phyloP scores from a whole-genome alignment of 2,113 vertebrate genomes.

The Cygnus buccinator region DNA sequence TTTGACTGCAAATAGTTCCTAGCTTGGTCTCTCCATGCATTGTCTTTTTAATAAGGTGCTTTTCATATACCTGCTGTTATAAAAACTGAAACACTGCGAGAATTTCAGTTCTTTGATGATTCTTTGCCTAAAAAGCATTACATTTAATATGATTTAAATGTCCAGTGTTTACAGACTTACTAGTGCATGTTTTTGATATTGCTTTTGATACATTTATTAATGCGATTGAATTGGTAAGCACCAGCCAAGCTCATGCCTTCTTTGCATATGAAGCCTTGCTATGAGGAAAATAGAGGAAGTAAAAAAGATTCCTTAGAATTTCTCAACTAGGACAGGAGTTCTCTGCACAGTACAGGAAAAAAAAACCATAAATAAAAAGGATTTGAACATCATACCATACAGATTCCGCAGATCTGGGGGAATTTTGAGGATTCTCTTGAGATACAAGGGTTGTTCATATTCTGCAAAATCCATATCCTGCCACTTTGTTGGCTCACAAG shows the following conservation, averaged over 20 bases:
- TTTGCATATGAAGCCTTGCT: background rate
- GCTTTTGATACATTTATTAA: background rate
- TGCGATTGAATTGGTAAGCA: fast-evolving
- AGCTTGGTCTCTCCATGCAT: background rate
- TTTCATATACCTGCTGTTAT: background rate
- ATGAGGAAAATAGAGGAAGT: background rate
- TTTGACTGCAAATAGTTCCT: background rate
- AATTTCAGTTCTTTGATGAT: background rate
- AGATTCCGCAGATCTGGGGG: background rate
- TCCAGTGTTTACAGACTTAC: background rate
- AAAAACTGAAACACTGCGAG: background rate
- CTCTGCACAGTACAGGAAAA: background rate
- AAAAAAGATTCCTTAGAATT: background rate
- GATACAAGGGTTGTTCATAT: background rate
- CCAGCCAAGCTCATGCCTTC: background rate
- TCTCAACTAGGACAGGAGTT: background rate
- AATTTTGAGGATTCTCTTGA: background rate
- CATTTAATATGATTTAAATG: background rate
- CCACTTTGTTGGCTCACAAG: background rate
- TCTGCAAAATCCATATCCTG: background rate
- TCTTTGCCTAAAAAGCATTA: background rate
- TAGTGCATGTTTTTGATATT: background rate
- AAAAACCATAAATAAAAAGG: too few species aligned
- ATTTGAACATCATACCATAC: background rate
- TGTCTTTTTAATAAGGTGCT: background rate